These are phyloP conservation scores for Brachynemurus nebulosus DNA, from an alignment of 2,888 invertebrate genomes.

Conservation along the genomic window DNA sequence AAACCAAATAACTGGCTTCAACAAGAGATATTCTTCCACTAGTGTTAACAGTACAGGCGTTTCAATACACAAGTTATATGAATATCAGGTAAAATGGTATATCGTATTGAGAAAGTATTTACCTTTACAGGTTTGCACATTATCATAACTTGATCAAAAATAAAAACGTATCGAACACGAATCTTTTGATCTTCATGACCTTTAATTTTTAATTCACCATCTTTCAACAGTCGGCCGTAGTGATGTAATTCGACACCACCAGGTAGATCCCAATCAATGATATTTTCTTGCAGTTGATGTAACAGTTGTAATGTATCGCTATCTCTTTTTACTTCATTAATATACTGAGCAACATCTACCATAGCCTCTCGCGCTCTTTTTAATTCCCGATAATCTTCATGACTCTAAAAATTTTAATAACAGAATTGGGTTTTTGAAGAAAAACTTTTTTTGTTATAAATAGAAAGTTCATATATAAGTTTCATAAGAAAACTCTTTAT, in stretches of 20 bases:
- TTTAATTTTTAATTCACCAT: slow-evolving; percentile 88
- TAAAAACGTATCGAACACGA: slow-evolving; percentile 81
- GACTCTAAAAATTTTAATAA: slow-evolving; percentile 37
- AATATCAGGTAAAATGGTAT: too few relatives aligned
- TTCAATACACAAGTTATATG: too few relatives aligned
- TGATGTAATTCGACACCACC: slow-evolving; percentile 70
- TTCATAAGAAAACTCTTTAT: too few relatives aligned
- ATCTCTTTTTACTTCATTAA: slow-evolving; percentile 96
- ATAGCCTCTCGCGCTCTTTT: slow-evolving; percentile 86
- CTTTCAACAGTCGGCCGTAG: slow-evolving; percentile 82
- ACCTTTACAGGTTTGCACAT: slow-evolving; percentile 77
- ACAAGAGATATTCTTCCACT: too few relatives aligned
- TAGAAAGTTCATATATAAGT: too few relatives aligned
- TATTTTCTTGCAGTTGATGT: slow-evolving; percentile 77
- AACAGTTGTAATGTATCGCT: slow-evolving; percentile 85
- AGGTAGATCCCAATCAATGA: slow-evolving; percentile 68
- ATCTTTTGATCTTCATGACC: slow-evolving; percentile 80
- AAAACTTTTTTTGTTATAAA: too few relatives aligned
- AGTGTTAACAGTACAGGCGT: too few relatives aligned
- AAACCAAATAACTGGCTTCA: too few relatives aligned
- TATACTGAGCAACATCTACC: slow-evolving; percentile 92
- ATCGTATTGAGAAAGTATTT: slow-evolving; percentile 24
- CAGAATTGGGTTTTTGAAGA: too few relatives aligned
- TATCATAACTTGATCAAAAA: slow-evolving; percentile 94
- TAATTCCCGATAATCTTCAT: slow-evolving; percentile 71